Evolutionary conservation across 2,797 vertebrate genomes (phyloP).

Genomic region (Mormyrus hasselquistii): DNA sequence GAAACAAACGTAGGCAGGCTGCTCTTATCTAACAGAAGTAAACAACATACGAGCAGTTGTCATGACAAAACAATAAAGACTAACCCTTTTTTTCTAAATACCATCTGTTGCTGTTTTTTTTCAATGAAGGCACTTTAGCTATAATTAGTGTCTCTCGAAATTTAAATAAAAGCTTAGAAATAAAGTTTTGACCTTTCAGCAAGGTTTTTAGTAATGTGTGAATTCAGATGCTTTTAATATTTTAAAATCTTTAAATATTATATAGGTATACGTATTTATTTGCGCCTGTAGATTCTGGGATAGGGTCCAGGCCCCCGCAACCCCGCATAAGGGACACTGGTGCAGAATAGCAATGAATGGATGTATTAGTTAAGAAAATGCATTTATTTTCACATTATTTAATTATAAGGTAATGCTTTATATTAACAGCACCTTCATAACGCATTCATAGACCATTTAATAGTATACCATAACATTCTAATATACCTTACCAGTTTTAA

Average conservation of each 20-base stretch:
- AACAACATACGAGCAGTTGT: background rate
- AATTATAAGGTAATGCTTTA: background rate
- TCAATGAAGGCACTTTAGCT: background rate
- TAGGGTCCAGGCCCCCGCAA: background rate
- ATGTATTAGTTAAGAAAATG: background rate
- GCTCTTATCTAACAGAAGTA: slow-evolving; percentile 12
- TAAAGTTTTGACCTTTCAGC: slow-evolving; percentile 1
- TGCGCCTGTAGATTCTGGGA: background rate
- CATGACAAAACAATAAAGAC: slow-evolving; percentile 9
- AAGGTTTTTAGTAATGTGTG: background rate
- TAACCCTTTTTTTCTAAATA: background rate
- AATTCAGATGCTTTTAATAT: background rate
- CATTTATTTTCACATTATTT: background rate
- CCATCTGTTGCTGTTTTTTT: slow-evolving; percentile 12
- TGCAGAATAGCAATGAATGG: background rate
- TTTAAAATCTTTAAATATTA: background rate
- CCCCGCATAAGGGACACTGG: background rate
- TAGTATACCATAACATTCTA: background rate
- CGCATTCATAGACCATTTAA: background rate
- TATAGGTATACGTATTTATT: background rate
- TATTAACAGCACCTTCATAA: background rate
- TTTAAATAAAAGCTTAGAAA: background rate
- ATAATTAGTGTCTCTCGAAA: background rate
- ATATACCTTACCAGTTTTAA: background rate
- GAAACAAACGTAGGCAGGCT: slow-evolving; percentile 2